phyloP scores from a whole-genome alignment of 2,888 invertebrate genomes.

The Ectemnius cavifrons region DNA sequence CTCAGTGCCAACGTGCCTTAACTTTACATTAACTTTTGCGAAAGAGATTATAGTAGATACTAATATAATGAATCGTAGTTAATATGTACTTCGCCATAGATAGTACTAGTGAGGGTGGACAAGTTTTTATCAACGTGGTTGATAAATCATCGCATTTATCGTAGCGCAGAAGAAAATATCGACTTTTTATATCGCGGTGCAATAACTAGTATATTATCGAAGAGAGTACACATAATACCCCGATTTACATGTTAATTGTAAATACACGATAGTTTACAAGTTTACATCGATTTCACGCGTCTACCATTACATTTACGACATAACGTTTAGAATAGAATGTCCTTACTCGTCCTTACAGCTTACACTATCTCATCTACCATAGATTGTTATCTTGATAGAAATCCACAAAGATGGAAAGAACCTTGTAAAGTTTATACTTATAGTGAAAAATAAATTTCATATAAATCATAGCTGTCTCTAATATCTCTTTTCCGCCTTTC shows the following conservation, averaged over 20 bases:
- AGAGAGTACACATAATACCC: constrained; percentile 11
- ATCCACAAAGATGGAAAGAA: neutral
- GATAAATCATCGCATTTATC: too few species aligned
- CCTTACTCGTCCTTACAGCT: neutral
- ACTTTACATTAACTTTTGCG: constrained; percentile 12
- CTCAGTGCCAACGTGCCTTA: too few species aligned
- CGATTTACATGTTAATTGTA: constrained; percentile 4
- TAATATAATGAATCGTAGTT: too few species aligned
- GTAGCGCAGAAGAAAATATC: too few species aligned
- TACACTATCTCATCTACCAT: neutral
- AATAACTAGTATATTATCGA: constrained; percentile 28
- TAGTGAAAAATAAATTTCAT: constrained; percentile 6
- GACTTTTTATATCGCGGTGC: constrained; percentile 17
- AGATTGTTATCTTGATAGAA: neutral
- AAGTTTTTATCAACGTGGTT: too few species aligned
- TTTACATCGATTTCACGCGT: neutral
- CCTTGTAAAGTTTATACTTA: constrained; percentile 1
- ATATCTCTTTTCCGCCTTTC: neutral
- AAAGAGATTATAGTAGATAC: constrained; percentile 11
- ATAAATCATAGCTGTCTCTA: neutral
- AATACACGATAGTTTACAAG: neutral
- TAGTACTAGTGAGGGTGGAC: too few species aligned
- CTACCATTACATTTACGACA: neutral
- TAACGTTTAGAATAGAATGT: neutral
- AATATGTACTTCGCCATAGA: too few species aligned